Base-by-base conservation (phyloP, 2,888 invertebrate species). In the Nomada flava region DNA sequence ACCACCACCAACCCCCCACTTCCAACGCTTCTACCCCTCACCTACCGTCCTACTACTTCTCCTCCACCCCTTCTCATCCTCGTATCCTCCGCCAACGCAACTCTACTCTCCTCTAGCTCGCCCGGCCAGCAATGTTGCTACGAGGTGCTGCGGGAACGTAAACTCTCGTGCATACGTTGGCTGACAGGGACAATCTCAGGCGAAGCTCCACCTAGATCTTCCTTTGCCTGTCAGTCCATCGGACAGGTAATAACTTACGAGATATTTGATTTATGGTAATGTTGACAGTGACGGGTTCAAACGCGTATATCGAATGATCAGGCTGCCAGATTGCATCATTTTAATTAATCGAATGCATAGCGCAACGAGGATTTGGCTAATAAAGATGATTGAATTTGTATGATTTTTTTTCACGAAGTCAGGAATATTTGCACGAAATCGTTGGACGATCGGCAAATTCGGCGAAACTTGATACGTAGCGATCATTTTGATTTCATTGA, bases 81-180 rank as follows among this genome's bases (percentile, higher is more conserved):
- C 72, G 71, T 71, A 79, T 79, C 68, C 86, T 75, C 82, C 79
- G 55, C 84, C 72, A 86, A 87, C 83, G 84, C 86, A 90, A 82
- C 85, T 84, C 83, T 69, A 53, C 71, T 81, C 76, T 75, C 50
- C 75, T 76, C 73, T 81, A 68, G 67, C 59, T 85, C 83, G 85
- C 86, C 86, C 86, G 88, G 86, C 87, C 81, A 86, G 77, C 82
- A 86, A 86, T 86, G 86, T 86, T 86, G 84, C 84, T 84, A 87
- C 88, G 82, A 82, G 82, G 83, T 86, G 82, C 84, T 86, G 89
- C 89, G 87, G 83, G 83, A 85, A 87, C 86, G 89, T 85, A 89
- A 89, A 90, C 88, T 88, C 83, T 63, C 79, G 63, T 70, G 82
- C 83, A 81, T 81, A 86, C 78, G 63, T 69, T 68, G 57, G 52